Percentiles rank a stretch among this genome's conserved stretches.
Conservation (phyloP, 2,888 invertebrate species). For the Pharmacophagus antenor region DNA sequence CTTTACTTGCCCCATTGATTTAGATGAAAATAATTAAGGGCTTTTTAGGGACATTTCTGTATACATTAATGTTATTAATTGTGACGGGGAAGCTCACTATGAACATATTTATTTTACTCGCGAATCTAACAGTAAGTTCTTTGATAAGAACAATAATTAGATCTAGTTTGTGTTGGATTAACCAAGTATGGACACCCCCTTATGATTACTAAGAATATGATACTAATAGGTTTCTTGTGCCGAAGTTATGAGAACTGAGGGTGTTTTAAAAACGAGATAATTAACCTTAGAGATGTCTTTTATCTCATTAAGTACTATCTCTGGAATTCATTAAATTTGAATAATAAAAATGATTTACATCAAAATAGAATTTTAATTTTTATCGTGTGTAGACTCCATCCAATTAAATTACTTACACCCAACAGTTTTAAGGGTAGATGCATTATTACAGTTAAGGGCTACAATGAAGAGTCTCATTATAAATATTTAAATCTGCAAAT, state of each 20-base stretch:
- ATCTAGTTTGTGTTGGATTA: not conserved
- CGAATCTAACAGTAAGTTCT: not conserved
- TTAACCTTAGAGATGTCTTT: not conserved
- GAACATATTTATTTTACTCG: not conserved
- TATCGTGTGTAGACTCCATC: too few species aligned
- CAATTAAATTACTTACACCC: too few species aligned
- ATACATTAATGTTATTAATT: constrained; percentile 10
- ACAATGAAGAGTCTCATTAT: too few species aligned
- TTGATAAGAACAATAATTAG: not conserved
- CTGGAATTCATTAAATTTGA: not conserved
- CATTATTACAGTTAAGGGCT: too few species aligned
- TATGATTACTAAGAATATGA: not conserved
- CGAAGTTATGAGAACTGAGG: not conserved
- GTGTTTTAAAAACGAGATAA: not conserved
- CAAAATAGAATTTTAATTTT: too few species aligned
- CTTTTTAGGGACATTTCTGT: constrained; percentile 8
- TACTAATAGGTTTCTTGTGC: not conserved
- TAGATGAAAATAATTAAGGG: constrained; percentile 19
- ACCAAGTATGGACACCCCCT: not conserved
- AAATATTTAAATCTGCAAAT: too few species aligned
- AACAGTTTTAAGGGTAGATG: too few species aligned
- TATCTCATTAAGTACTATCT: not conserved
- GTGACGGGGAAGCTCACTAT: not conserved
- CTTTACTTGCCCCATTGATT: constrained; percentile 22
- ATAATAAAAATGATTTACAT: not conserved